Base-by-base conservation (phyloP, 2,888 invertebrate species). In the Xestoiulus laeticollis region DNA sequence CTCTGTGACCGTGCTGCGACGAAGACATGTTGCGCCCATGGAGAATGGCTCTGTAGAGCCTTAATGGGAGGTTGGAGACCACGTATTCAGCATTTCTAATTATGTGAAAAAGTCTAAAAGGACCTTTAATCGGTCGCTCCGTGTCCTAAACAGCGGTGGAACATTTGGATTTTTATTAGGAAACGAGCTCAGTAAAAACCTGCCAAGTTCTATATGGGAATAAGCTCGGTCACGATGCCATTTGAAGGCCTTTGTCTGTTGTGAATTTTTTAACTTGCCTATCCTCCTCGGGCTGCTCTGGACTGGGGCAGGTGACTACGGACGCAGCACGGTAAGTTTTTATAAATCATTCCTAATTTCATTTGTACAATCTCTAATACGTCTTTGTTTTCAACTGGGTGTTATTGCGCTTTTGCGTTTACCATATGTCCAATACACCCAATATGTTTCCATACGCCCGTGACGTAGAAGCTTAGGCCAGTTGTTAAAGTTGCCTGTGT, bases 1-100 rank as follows among this genome's bases (percentile, higher is more conserved):
- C 14, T 3, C n/a, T n/a, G 38, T 19, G 38, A 1, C 44, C n/a
- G 19, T 43, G 43, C n/a, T 85, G 38, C 44, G 85, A 38, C 85
- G 85, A 85, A 85, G 85, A 85, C 85, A 85, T 85, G 85, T 85
- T 85, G 85, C 85, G 38, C 85, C 85, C 85, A 85, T 85, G 85
- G 85, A 85, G 85, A 85, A 85, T 85, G 85, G 85, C 85, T 85
- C 85, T 85, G 85, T 85, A 85, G 85, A 85, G 85, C 85, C 85
- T 85, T 85, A n/a, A 22, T 43, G 38, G 38, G 38, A 85, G 85
- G 85, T 38, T 85, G 85, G 85, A 43, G 85, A 85, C 85, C 85
- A 85, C 85, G 85, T 85, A 38, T 38, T 44, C 85, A 38, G 85
- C 85, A 85, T 38, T 85, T 85, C 43, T 38, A 85, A 85, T 85